phyloP scores from a whole-genome alignment of 2,888 invertebrate genomes.

The Microctonus aethiopoides region DNA sequence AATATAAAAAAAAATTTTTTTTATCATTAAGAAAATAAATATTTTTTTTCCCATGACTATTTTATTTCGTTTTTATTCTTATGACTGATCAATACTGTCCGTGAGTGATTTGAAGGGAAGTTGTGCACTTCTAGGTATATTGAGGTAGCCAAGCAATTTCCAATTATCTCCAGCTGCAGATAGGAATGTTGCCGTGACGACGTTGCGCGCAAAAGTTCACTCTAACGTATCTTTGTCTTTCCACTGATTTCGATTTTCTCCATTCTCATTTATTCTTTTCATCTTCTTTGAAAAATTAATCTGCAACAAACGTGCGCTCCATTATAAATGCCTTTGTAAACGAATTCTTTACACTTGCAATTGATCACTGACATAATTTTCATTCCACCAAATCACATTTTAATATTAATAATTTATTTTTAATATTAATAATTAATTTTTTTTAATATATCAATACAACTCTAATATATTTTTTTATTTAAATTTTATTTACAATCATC shows the following conservation, averaged over 20 bases:
- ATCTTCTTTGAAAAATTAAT: not conserved
- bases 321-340: not conserved
- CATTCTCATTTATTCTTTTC: not conserved
- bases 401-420: not conserved
- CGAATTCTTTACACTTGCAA: too few species aligned
- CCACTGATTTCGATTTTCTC: not conserved
- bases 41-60: not conserved
- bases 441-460: too few species aligned
- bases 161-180: slow-evolving; percentile 18
- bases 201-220: slow-evolving; percentile 7
- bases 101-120: not conserved
- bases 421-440: too few species aligned
- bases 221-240: not conserved
- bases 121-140: not conserved
- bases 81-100: slow-evolving; percentile 6
- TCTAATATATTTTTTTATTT: too few species aligned
- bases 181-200: slow-evolving; percentile 16
- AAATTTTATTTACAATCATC: too few species aligned
- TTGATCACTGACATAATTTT: too few species aligned
- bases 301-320: not conserved
- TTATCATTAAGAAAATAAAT: too few species aligned
- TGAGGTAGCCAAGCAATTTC: slow-evolving; percentile 19
- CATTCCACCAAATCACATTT: not conserved
- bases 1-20: too few species aligned
- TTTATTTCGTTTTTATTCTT: not conserved